Base-by-base conservation (phyloP, 2,797 vertebrate genomes). In the Liparis tanakae region DNA sequence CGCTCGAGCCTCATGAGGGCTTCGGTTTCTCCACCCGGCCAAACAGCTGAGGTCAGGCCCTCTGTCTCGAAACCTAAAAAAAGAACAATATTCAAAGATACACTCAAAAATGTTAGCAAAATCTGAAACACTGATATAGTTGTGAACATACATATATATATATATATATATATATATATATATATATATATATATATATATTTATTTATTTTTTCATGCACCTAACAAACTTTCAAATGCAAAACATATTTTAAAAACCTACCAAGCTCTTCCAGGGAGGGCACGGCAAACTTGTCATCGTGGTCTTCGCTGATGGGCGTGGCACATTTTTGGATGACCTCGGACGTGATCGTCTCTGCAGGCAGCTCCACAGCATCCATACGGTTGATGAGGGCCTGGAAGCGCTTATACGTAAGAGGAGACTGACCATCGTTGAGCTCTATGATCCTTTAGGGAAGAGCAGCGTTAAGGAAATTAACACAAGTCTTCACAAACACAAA, bases 21-120 rank as follows among this genome's bases (percentile, higher is more conserved):
- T 91, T 99, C 97, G 0, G 96, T 96, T 91, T 99, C 97, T 88
- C 98, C 97, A 15, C 97, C 97, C 7, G 96, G 96, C 97, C 98
- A 98, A 0, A 97, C 96, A 15, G 97, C 96, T 74, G 96, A 95
- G 75, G 91, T 86, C 68, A 98, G 86, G 8, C 96, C 96, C 64
- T 98, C 96, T 0, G 96, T 98, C 85, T 99, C 96, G 90, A 98
- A 99, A 76, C 97, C 98, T 98, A 81, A 48, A 87, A 36, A 74
- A 74, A 41, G 7, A 1, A 68, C 48, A 67, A 66, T 20, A 68
- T n/a, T 43, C 46, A 81, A 22, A 48, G 22, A 25, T 17, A 25
- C 12, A 54, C 2, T 76, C 0, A 72, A 75, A 50, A 72, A 0
- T 3, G 12, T 18, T n/a, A n/a, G 22, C 3, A 14, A 44, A 51